These are phyloP conservation scores for Keiferia lycopersicella DNA, from an alignment of 2,888 invertebrate genomes.

Conservation along the genomic window DNA sequence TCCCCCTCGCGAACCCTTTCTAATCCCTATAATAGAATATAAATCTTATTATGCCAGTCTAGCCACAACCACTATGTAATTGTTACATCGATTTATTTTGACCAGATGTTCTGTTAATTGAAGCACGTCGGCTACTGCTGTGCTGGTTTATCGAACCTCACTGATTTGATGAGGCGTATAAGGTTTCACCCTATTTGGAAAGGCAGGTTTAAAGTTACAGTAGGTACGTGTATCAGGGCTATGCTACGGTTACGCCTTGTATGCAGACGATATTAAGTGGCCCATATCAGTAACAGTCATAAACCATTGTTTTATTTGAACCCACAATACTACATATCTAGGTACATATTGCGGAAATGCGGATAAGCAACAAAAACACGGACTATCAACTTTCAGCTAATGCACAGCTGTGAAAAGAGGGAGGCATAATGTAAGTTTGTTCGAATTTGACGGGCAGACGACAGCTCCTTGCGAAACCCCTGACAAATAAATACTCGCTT, in stretches of 20 bases:
- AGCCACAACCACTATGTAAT: neutral
- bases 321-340: too few relatives aligned
- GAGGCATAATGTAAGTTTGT: neutral
- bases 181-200: conserved; percentile 16
- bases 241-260: neutral
- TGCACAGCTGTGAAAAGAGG: conserved; percentile 1
- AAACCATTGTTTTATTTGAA: neutral
- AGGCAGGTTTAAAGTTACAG: conserved; percentile 11
- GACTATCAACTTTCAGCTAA: conserved; percentile 6
- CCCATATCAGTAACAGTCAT: neutral
- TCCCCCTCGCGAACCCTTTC: conserved; percentile 1
- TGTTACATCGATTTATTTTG: conserved; percentile 7
- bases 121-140: neutral
- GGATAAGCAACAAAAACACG: neutral
- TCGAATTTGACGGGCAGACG: neutral
- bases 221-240: neutral
- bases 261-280: neutral
- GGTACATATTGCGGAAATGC: neutral
- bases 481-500: neutral
- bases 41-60: conserved; percentile 2
- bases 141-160: conserved; percentile 1
- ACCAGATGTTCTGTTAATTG: conserved; percentile 14
- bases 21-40: conserved; percentile 6
- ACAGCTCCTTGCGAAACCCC: conserved; percentile 8
- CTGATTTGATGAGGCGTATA: conserved; percentile 15